These are phyloP conservation scores for Alces alces DNA, from an alignment of 2,113 vertebrate genomes.

Conservation along the genomic window DNA sequence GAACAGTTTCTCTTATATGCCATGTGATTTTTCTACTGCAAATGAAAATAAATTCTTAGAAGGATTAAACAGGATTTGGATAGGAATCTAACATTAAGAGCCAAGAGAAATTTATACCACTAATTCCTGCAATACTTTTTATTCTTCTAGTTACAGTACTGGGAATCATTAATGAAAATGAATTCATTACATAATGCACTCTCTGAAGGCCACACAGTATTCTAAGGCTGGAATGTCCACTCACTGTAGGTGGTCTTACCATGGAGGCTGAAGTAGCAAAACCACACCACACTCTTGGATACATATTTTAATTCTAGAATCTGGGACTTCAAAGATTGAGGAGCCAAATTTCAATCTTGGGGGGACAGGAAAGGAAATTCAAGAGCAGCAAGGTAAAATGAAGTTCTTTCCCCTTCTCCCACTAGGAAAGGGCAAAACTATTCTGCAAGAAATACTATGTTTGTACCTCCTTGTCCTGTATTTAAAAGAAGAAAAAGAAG, in stretches of 20 bases:
- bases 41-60: background rate
- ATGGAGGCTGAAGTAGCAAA: background rate
- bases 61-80: background rate
- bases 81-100: background rate
- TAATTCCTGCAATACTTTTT: background rate
- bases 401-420: background rate
- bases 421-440: background rate
- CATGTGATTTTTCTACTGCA: background rate
- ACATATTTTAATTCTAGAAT: slow-evolving; percentile 16
- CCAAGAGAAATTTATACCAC: background rate
- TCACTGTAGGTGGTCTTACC: background rate
- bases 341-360: background rate
- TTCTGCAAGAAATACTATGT: background rate
- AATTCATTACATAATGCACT: background rate
- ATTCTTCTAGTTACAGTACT: background rate
- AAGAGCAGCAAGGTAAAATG: background rate
- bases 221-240: background rate
- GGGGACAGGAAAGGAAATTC: slow-evolving; percentile 16
- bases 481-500: background rate
- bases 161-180: background rate
- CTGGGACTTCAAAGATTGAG: background rate
- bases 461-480: background rate
- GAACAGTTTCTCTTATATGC: background rate
- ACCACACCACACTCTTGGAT: background rate
- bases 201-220: background rate